Percentiles rank a stretch among this genome's conserved stretches.
Conservation (phyloP, 2,113 vertebrate genomes). For the Chlamydotis undulata region DNA sequence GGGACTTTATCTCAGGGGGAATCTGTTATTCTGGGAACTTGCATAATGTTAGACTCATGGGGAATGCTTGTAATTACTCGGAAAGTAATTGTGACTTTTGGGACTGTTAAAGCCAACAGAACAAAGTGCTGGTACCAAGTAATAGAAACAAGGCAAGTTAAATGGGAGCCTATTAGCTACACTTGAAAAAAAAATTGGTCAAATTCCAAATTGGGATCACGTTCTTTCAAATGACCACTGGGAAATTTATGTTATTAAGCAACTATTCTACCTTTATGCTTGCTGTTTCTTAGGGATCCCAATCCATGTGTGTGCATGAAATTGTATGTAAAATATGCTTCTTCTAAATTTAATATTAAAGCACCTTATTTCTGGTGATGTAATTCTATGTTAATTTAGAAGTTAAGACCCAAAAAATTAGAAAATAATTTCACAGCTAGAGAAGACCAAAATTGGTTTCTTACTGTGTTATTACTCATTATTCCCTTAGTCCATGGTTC, state of each 20-base stretch:
- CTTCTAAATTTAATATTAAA: neutral
- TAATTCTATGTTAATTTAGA: neutral
- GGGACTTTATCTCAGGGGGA: neutral
- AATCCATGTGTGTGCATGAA: neutral
- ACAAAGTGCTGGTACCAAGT: neutral
- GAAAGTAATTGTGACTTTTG: neutral
- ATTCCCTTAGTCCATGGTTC: neutral
- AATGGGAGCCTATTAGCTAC: neutral
- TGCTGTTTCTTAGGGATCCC: neutral
- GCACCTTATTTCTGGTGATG: neutral
- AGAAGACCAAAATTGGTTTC: neutral
- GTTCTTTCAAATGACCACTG: neutral
- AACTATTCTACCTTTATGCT: neutral
- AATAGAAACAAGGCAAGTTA: neutral
- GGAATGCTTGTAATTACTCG: neutral
- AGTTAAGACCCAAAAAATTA: neutral
- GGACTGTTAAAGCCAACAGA: neutral
- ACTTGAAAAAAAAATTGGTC: neutral
- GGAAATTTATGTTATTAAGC: neutral
- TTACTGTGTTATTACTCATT: neutral
- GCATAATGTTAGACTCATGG: neutral
- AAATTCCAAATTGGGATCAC: neutral
- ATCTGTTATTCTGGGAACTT: neutral
- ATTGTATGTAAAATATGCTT: neutral
- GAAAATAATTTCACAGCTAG: neutral